A percentile compares a stretch with the other conserved stretches of the same genome.
Evolutionary conservation across 64 coral and sea anemone genomes (phyloP).

Genomic region (Stichodactyla mertensii): DNA sequence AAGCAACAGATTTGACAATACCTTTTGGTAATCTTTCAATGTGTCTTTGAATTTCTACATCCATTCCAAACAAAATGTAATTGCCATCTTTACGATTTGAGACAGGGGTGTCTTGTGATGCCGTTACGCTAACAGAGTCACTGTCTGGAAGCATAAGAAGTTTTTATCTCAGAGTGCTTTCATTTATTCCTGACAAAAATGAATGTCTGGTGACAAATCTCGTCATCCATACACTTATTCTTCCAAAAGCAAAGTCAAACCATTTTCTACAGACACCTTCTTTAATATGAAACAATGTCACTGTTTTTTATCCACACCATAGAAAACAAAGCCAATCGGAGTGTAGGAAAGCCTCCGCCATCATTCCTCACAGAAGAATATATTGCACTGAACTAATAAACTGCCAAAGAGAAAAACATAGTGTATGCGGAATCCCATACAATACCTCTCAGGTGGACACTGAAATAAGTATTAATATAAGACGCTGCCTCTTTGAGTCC

Average conservation of each 20-base stretch:
- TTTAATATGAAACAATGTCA: too few relatives aligned
- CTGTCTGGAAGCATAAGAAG: constrained; percentile 35
- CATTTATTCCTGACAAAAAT: neutral
- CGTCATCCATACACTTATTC: too few relatives aligned
- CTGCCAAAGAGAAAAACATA: neutral
- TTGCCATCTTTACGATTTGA: constrained; percentile 75
- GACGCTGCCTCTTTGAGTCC: constrained; percentile 73
- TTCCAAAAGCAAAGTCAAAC: too few relatives aligned
- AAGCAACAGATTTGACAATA: too few relatives aligned
- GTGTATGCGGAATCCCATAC: neutral
- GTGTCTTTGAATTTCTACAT: constrained; percentile 84
- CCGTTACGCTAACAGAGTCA: constrained; percentile 64
- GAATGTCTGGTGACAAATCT: too few relatives aligned
- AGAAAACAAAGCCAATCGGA: too few relatives aligned
- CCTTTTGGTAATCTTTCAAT: constrained; percentile 29
- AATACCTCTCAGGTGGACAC: constrained; percentile 76
- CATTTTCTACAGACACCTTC: too few relatives aligned
- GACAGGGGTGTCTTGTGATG: constrained; percentile 69
- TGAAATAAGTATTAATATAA: constrained; percentile 72
- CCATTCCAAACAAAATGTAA: constrained; percentile 68
- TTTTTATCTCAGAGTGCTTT: neutral
- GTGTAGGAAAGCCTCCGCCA: too few relatives aligned
- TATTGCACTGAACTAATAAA: too few relatives aligned
- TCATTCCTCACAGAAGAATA: too few relatives aligned
- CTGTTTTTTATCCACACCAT: too few relatives aligned